These are phyloP conservation scores for Metacarcinus magister DNA, from an alignment of 2,888 invertebrate species.

Conservation along the genomic window DNA sequence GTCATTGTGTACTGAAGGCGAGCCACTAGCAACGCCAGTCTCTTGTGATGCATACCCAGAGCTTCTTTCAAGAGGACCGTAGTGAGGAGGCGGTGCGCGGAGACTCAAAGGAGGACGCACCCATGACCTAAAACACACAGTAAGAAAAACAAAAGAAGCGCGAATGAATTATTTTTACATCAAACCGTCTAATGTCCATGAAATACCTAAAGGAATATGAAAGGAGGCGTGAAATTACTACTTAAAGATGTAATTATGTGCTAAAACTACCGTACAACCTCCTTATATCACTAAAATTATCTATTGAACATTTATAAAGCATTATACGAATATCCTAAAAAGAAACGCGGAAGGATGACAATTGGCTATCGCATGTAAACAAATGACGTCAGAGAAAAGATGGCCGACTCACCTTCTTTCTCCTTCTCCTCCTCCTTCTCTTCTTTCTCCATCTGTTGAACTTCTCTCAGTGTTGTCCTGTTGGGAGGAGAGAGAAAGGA, in stretches of 20 bases:
- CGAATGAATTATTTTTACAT: too few relatives aligned
- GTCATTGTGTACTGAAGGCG: background rate
- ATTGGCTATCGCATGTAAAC: background rate
- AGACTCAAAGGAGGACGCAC: background rate
- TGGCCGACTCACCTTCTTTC: background rate
- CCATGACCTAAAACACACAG: background rate
- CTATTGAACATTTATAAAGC: too few relatives aligned
- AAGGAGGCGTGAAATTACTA: too few relatives aligned
- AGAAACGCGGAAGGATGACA: background rate
- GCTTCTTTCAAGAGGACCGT: background rate
- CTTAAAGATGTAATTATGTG: too few relatives aligned
- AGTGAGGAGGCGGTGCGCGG: background rate
- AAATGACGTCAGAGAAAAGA: background rate
- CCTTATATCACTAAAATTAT: too few relatives aligned
- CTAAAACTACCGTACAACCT: too few relatives aligned
- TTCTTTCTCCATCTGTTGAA: background rate
- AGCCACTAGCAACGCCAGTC: background rate
- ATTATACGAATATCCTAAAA: background rate
- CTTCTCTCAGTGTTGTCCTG: background rate
- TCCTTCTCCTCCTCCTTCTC: background rate
- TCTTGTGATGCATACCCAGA: too few relatives aligned
- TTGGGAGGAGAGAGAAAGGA: constrained; percentile 7
- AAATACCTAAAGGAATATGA: too few relatives aligned
- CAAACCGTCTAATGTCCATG: too few relatives aligned
- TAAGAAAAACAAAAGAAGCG: too few relatives aligned